Base-by-base conservation (phyloP, 2,797 vertebrate species). In the Xerus rutilus region DNA sequence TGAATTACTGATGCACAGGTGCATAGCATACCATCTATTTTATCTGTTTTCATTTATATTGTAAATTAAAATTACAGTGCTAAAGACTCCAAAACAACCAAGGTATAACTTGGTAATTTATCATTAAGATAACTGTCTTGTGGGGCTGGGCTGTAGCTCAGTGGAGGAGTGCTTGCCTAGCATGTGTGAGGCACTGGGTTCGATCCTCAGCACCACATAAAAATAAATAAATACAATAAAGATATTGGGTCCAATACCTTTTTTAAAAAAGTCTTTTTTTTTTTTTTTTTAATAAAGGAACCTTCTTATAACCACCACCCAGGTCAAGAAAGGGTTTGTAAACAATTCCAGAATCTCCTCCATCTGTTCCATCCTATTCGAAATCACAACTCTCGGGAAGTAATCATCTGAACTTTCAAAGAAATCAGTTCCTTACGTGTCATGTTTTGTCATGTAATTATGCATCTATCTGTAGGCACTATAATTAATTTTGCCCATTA, bases 401-500 rank as follows among this genome's bases (percentile, higher is more conserved):
- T 74, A 67, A 39, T 81, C 18, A 17, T 21, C 49, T 49, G n/a
- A 69, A 70, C 52, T 59, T 64, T 85, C 35, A 76, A n/a, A 73
- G n/a, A 64, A 54, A 86, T 78, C 65, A 45, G n/a, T 64, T 62
- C 21, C 17, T 45, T 67, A 5, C 7, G 28, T 82, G 89, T 81
- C 79, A 52, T 89, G 49, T 52, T 86, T 92, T 92, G 86, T 81
- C 39, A 59, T 73, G 57, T 23, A 74, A 67, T 74, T 73, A 85
- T 28, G 35, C 8, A 65, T n/a, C n/a, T 47, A 23, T n/a, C 30
- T 47, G 23, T 39, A 64, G 32, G 35, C 59, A 52, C 45, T 70
- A 3, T 86, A 62, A 74, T 96, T 94, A 89, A 32, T 54, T 47
- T 82, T 76, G 30, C 39, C n/a, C 18, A 62, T 89, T 78, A 92